Conservation (phyloP, 2,113 vertebrate species). For the Oncorhynchus mykiss region DNA sequence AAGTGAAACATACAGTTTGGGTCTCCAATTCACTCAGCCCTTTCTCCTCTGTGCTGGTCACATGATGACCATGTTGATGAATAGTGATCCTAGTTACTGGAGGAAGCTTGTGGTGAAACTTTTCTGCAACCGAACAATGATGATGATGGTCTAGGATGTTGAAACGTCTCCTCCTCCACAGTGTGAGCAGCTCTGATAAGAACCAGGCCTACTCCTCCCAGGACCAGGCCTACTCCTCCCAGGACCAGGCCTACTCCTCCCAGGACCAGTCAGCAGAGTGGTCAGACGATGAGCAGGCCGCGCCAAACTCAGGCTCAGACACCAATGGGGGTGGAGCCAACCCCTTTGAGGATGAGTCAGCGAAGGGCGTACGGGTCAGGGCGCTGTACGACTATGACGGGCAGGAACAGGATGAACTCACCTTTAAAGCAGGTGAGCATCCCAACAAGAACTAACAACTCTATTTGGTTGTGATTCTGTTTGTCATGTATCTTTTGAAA, state of each 20-base stretch:
- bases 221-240: neutral
- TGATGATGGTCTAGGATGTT: neutral
- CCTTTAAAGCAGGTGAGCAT: constrained; percentile 87
- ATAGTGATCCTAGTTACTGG: no score
- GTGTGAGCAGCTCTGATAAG: constrained; percentile 91
- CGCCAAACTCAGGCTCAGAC: constrained; percentile 79
- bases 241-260: constrained; percentile 39
- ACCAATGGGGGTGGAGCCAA: constrained; percentile 86
- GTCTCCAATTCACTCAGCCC: no score
- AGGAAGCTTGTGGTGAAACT: no score
- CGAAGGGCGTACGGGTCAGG: constrained; percentile 83
- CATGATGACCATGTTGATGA: no score
- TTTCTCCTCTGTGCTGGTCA: no score
- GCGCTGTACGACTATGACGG: constrained; percentile 94
- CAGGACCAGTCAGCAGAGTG: constrained; percentile 72
- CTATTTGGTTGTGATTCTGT: no score
- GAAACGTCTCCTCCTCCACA: constrained; percentile 45
- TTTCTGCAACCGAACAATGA: neutral
- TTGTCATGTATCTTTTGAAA: no score
- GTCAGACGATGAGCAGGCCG: constrained; percentile 88
- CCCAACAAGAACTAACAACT: neutral
- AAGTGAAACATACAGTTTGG: no score
- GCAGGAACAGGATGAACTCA: constrained; percentile 96
- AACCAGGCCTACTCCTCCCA: constrained; percentile 71
- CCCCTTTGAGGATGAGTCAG: constrained; percentile 80